Percentiles rank a stretch among this genome's conserved stretches.
phyloP scores from a whole-genome alignment of 2,888 invertebrate species.

The Erynnis tages region DNA sequence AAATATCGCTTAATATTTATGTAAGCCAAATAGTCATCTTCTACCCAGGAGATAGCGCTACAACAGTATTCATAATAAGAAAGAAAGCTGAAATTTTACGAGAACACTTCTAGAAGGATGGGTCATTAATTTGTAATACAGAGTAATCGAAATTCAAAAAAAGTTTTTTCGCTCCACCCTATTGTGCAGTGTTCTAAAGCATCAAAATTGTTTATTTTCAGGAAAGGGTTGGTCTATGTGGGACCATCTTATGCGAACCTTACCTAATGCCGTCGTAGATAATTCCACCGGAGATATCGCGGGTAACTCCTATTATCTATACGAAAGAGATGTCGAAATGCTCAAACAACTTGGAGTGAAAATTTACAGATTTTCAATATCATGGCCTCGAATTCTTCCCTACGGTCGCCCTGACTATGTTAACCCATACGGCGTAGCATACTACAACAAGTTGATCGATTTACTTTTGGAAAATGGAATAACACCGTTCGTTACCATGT shows the following conservation, averaged over 20 bases:
- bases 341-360: constrained; percentile 57
- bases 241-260: constrained; percentile 76
- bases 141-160: too few species aligned
- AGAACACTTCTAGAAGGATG: too few species aligned
- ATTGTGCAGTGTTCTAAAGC: too few species aligned
- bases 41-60: too few species aligned
- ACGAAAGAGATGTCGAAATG: constrained; percentile 69
- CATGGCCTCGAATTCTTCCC: constrained; percentile 83
- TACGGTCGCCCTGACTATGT: constrained; percentile 68
- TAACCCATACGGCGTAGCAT: constrained; percentile 78
- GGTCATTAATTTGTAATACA: too few species aligned
- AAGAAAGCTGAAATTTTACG: too few species aligned
- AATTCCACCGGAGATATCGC: constrained; percentile 78
- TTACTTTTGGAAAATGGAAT: constrained; percentile 80
- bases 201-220: too few species aligned
- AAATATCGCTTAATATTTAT: too few species aligned
- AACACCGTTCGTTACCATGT: constrained; percentile 77
- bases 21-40: too few species aligned
- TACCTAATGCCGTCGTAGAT: constrained; percentile 67
- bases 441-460: constrained; percentile 83
- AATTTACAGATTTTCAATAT: constrained; percentile 75
- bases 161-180: too few species aligned
- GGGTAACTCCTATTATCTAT: constrained; percentile 79
- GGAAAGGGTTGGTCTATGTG: constrained; percentile 80
- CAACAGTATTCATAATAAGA: too few species aligned